Percentiles rank a stretch among this genome's conserved stretches.
Conservation (phyloP, 1,140 invertebrate species). For the Lysiphlebus fabarum region DNA sequence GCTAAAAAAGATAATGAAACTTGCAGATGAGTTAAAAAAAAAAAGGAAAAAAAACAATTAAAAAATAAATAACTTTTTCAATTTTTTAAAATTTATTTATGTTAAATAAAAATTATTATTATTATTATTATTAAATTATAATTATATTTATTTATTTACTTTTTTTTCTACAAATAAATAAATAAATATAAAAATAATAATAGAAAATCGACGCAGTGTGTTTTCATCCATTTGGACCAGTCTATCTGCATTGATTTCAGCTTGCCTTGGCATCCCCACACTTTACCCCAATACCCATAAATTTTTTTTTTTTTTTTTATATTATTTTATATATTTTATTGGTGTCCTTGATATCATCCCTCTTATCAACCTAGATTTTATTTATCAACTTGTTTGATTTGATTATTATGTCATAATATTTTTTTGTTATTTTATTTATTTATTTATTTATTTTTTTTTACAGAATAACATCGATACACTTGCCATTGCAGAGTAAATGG, state of each 20-base stretch:
- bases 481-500: constrained; percentile 98
- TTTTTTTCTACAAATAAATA: too few species aligned
- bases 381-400: neutral
- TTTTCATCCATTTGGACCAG: constrained; percentile 17
- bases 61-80: too few species aligned
- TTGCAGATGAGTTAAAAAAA: too few species aligned
- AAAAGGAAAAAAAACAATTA: too few species aligned
- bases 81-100: too few species aligned
- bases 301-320: constrained; percentile 5
- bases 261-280: constrained; percentile 11
- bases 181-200: too few species aligned
- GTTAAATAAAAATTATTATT: too few species aligned
- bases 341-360: neutral
- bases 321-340: neutral
- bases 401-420: constrained; percentile 1
- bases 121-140: too few species aligned
- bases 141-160: too few species aligned
- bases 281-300: constrained; percentile 17
- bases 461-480: constrained; percentile 88
- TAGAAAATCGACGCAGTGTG: too few species aligned
- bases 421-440: neutral
- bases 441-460: constrained; percentile 32
- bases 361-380: constrained; percentile 1
- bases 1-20: too few species aligned
- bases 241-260: constrained; percentile 24